A percentile compares a stretch with the other conserved stretches of the same genome.
These are phyloP conservation scores for Acanthochromis polyacanthus DNA, from an alignment of 2,113 vertebrate species.

Conservation along the genomic window DNA sequence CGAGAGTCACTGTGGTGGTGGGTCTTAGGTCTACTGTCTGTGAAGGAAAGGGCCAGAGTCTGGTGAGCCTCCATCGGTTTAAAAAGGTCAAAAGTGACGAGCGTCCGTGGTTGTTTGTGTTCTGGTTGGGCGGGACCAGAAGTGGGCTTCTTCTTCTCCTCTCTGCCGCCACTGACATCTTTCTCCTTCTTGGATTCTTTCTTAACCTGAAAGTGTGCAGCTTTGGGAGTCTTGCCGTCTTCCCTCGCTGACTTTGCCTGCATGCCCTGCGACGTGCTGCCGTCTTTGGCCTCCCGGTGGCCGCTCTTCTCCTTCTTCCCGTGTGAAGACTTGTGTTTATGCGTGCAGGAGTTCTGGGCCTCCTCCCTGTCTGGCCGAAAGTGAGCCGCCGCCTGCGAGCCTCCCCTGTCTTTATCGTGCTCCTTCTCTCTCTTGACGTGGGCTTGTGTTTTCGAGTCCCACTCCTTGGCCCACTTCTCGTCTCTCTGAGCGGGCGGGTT, in stretches of 20 bases:
- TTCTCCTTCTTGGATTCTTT: conserved; percentile 74
- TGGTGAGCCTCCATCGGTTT: conserved; percentile 80
- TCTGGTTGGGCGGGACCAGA: conserved; percentile 39
- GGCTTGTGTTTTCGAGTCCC: conserved; percentile 60
- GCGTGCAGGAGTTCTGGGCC: conserved; percentile 50
- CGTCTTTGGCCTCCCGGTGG: conserved; percentile 68
- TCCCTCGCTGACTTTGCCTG: conserved; percentile 70
- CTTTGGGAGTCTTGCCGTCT: conserved; percentile 67
- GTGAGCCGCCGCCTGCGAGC: conserved; percentile 27
- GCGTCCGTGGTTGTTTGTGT: conserved; percentile 77
- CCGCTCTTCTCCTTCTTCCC: conserved; percentile 83
- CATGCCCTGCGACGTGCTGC: neutral
- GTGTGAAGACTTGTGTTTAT: conserved; percentile 75
- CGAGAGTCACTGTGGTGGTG: conserved; percentile 75
- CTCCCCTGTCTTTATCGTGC: conserved; percentile 60
- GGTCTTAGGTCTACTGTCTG: conserved; percentile 68
- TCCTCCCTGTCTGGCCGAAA: conserved; percentile 65
- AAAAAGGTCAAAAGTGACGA: conserved; percentile 82
- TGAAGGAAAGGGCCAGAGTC: conserved; percentile 72
- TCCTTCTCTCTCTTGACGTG: conserved; percentile 76
- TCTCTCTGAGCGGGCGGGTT: conserved; percentile 55
- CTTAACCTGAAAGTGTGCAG: conserved; percentile 47
- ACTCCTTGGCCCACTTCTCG: conserved; percentile 69
- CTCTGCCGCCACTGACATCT: conserved; percentile 61
- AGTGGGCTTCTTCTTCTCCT: conserved; percentile 79